Percentiles rank a stretch among this genome's conserved stretches.
phyloP scores from a whole-genome alignment of 2,888 invertebrate species.

The Synanthedon andrenaeformis region DNA sequence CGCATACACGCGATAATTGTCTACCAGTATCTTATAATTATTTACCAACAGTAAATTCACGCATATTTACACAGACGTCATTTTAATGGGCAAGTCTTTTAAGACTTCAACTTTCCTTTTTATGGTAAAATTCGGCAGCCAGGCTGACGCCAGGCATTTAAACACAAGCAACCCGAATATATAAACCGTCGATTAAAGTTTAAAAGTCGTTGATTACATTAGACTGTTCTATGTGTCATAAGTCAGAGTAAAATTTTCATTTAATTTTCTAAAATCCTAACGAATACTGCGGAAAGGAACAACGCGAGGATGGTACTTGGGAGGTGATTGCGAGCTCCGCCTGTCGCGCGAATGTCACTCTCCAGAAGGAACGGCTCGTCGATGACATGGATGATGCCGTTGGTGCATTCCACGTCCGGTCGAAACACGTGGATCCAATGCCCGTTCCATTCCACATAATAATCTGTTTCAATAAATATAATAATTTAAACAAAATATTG shows the following conservation, averaged over 20 bases:
- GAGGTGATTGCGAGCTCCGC: constrained; percentile 33
- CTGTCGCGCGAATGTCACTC: constrained; percentile 83
- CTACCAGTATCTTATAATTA: too few relatives aligned
- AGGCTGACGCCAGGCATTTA: too few relatives aligned
- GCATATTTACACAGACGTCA: too few relatives aligned
- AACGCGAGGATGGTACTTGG: constrained; percentile 27
- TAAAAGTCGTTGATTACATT: too few relatives aligned
- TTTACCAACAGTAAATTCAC: too few relatives aligned
- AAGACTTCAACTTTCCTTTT: too few relatives aligned
- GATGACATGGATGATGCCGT: constrained; percentile 95
- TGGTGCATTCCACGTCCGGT: constrained; percentile 94
- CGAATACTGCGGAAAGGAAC: constrained; percentile 32
- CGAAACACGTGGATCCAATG: constrained; percentile 86
- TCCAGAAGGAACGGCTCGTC: constrained; percentile 87
- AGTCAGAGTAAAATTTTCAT: neutral
- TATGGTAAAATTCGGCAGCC: too few relatives aligned
- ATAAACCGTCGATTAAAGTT: too few relatives aligned
- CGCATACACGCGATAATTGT: too few relatives aligned
- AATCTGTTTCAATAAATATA: constrained; percentile 68
- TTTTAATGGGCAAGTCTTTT: too few relatives aligned
- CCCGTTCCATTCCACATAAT: constrained; percentile 87
- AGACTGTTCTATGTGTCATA: too few relatives aligned
- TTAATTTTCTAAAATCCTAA: constrained; percentile 34
- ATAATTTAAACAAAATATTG: constrained; percentile 11
- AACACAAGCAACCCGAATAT: too few relatives aligned